Base-by-base conservation (phyloP, 2,888 invertebrate species). In the Folsomia candida region DNA sequence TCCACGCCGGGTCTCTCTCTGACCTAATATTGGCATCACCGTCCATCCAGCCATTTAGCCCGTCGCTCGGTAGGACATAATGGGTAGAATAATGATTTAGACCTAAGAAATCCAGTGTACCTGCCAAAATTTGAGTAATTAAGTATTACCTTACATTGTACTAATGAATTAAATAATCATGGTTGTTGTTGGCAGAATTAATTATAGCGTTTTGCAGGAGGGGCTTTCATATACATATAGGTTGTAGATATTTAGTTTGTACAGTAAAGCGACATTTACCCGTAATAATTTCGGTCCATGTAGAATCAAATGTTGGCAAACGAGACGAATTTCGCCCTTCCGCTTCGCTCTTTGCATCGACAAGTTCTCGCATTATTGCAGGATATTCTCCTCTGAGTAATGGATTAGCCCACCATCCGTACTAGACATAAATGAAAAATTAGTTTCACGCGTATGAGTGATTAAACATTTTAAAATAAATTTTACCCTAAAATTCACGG, bases 351-450 rank as follows among this genome's bases (percentile, higher is more conserved):
- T 76, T 75, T 18, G 63, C 66, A 51, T 77, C 77, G 14, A 79
- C 66, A 1, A 73, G 51, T 29, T 76, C 29, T 27, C 79, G 37
- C 79, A 79, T 79, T 18, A 75, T 68, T 9, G 70, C 70, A 1
- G 75, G 79, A 67, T 79, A 79, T 51, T 76, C 76, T 63, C 79
- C 79, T 22, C 59, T 68, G 18, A 72, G 62, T 2, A 79, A 54
- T 14, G 79, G 77, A 67, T 75, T 51, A 2, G 77, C 77, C 60
- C 72, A 71, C 76, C 76, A 76, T 0, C 79, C 79, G 68, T 71
- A 70, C 77, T 79, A 59, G 27, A 62, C 51, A 51, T 22, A 60
- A 11, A 66, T n/a, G 28, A 58, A 57, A 2, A 59, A 51, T 25
- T 60, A n/a, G 26, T 62, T 11, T 26, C 14, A 47, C 47, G 14